phyloP scores from a whole-genome alignment of 2,888 invertebrate species.

The Mythimna lalbum region DNA sequence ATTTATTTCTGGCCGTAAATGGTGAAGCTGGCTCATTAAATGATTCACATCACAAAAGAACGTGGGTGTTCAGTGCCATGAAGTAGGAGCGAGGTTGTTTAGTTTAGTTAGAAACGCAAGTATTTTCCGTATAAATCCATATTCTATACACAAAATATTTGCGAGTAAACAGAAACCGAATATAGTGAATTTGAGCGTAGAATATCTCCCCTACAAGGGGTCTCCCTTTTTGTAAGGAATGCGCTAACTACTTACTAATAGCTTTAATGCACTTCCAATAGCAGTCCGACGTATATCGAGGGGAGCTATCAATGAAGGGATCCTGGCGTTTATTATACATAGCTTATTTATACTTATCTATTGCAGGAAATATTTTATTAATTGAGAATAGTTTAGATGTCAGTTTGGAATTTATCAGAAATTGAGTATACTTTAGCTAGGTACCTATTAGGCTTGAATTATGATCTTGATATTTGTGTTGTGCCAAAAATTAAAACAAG shows the following conservation, averaged over 20 bases:
- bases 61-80: constrained; percentile 74
- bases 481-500: neutral
- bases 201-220: constrained; percentile 34
- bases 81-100: constrained; percentile 53
- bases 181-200: constrained; percentile 47
- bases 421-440: neutral
- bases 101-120: constrained; percentile 40
- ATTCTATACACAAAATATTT: constrained; percentile 21
- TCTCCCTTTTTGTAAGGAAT: constrained; percentile 65
- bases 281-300: constrained; percentile 73
- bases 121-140: constrained; percentile 26
- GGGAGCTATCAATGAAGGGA: constrained; percentile 64
- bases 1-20: constrained; percentile 70
- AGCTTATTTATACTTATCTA: constrained; percentile 23
- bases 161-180: constrained; percentile 45
- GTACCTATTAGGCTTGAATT: neutral
- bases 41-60: constrained; percentile 67
- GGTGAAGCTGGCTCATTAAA: constrained; percentile 71
- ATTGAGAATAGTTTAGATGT: constrained; percentile 4
- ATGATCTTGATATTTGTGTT: neutral
- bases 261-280: constrained; percentile 84
- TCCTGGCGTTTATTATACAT: constrained; percentile 39
- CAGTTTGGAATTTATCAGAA: neutral
- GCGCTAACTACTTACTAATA: constrained; percentile 84
- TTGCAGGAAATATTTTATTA: constrained; percentile 23